phyloP scores from a whole-genome alignment of 1,140 invertebrate genomes.

The Dendrolimus punctatus region DNA sequence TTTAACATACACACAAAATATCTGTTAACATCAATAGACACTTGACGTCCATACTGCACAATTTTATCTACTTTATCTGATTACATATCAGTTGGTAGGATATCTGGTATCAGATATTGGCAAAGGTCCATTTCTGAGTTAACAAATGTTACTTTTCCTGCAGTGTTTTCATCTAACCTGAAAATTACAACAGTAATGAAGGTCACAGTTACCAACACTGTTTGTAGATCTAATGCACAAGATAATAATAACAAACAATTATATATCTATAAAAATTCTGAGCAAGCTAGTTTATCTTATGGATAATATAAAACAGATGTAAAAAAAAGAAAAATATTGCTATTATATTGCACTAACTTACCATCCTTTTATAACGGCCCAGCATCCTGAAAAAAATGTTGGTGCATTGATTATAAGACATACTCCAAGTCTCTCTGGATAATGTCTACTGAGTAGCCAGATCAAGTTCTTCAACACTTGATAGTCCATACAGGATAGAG shows the following conservation, averaged over 20 bases:
- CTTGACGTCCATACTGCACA: too few species aligned
- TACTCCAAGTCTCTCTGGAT: constrained; percentile 82
- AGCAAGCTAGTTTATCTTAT: too few species aligned
- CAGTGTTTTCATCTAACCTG: constrained; percentile 83
- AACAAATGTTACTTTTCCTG: constrained; percentile 82
- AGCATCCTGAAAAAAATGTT: constrained; percentile 80
- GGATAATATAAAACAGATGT: too few species aligned
- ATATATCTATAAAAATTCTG: too few species aligned
- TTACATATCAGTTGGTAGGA: constrained; percentile 79
- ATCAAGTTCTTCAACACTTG: constrained; percentile 84
- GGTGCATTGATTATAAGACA: constrained; percentile 82
- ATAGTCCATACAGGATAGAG: constrained; percentile 83
- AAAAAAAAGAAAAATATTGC: too few species aligned
- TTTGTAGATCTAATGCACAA: too few species aligned
- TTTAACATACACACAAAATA: neutral
- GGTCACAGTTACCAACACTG: neutral
- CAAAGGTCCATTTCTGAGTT: constrained; percentile 79
- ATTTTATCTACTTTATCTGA: neutral
- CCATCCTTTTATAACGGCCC: constrained; percentile 82
- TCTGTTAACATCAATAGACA: too few species aligned
- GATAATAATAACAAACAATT: too few species aligned
- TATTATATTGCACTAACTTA: constrained; percentile 33
- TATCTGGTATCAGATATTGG: constrained; percentile 82
- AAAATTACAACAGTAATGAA: constrained; percentile 23
- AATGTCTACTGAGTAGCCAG: constrained; percentile 81